phyloP scores from a whole-genome alignment of 2,113 vertebrate species.

The Phoenicopterus ruber region DNA sequence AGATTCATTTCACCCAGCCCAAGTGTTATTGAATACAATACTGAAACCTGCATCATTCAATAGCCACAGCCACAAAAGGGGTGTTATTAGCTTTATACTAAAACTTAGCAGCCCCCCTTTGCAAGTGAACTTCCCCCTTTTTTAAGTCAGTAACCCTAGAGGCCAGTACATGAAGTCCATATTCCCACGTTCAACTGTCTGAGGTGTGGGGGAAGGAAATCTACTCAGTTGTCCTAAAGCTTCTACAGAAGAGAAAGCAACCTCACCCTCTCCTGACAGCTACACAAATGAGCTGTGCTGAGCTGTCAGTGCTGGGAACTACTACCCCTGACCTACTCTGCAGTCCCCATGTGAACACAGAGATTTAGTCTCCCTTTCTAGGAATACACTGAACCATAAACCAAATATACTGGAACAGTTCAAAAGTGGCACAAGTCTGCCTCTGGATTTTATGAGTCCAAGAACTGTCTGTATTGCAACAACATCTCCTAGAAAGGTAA shows the following conservation, averaged over 20 bases:
- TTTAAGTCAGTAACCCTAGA: background rate
- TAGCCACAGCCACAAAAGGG: background rate
- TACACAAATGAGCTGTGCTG: background rate
- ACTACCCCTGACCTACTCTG: background rate
- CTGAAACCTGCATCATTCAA: background rate
- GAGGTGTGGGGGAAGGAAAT: background rate
- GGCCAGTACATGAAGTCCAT: background rate
- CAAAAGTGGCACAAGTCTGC: background rate
- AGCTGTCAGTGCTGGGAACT: background rate
- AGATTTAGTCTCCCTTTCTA: background rate
- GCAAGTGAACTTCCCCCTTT: background rate
- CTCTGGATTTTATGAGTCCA: background rate
- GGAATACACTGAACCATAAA: background rate
- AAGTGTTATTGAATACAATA: background rate
- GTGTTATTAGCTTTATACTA: background rate
- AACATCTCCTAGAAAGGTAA: background rate
- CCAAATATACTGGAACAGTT: background rate
- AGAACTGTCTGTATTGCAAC: background rate
- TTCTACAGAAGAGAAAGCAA: background rate
- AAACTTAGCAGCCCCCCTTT: background rate
- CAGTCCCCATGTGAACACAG: background rate
- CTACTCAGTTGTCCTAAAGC: background rate
- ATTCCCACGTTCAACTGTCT: background rate
- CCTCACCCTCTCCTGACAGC: background rate
- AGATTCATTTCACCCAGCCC: background rate